Evolutionary conservation across 2,113 vertebrate species (phyloP).

Genomic region (Loxodonta africana): DNA sequence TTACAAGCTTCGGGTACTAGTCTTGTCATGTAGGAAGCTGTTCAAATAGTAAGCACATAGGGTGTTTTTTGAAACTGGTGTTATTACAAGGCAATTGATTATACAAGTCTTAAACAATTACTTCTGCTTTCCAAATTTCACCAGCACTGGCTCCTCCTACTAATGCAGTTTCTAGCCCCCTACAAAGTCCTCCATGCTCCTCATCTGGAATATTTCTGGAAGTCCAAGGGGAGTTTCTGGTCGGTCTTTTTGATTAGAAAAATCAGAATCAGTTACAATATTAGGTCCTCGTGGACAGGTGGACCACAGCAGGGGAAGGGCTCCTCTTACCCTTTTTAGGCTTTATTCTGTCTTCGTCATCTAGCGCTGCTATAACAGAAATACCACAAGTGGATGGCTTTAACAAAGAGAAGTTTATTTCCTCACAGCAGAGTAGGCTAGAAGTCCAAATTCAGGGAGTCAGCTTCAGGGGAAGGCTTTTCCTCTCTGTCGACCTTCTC

Average conservation of each 20-base stretch:
- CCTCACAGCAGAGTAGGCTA: too few species aligned
- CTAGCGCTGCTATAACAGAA: too few species aligned
- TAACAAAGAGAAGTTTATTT: too few species aligned
- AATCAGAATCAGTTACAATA: background rate
- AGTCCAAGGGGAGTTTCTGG: background rate
- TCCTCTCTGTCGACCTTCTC: too few species aligned
- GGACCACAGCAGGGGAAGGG: too few species aligned
- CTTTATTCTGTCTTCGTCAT: background rate
- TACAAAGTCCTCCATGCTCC: background rate
- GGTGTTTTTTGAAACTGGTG: background rate
- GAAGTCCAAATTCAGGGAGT: too few species aligned
- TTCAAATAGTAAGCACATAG: background rate
- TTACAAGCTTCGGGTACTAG: background rate
- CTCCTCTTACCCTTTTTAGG: rapidly evolving
- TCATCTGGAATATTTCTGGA: background rate
- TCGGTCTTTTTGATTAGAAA: background rate
- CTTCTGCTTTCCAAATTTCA: background rate
- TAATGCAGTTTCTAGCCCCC: background rate
- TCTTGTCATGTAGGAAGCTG: background rate
- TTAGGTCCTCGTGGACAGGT: background rate
- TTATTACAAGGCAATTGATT: background rate
- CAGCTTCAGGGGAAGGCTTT: too few species aligned
- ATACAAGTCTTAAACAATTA: background rate
- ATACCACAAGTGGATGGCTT: too few species aligned
- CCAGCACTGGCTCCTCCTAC: background rate